Evolutionary conservation across 2,888 invertebrate genomes (phyloP).

Genomic region (Conomelus anceps): DNA sequence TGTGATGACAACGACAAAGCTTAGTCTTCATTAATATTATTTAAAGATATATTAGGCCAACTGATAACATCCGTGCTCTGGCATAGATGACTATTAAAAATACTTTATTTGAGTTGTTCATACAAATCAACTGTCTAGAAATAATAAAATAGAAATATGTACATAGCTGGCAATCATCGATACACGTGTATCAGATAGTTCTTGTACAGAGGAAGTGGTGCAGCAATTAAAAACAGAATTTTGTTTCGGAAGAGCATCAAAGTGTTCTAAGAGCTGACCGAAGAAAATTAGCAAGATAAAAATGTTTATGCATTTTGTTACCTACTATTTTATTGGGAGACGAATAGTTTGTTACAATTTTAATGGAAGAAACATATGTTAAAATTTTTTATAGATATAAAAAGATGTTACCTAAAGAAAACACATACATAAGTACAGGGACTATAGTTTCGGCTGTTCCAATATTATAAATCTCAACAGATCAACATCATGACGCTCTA

Average conservation of each 20-base stretch:
- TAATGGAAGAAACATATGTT: no score
- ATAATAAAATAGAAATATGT: background rate
- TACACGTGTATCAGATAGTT: background rate
- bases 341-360: no score
- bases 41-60: background rate
- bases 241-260: background rate
- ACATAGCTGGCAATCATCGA: background rate
- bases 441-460: no score
- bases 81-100: background rate
- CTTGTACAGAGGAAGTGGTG: background rate
- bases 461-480: no score
- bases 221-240: background rate
- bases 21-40: background rate
- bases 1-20: background rate
- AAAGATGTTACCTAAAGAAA: no score
- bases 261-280: background rate
- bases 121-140: background rate
- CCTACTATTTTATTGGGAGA: no score
- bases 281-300: no score
- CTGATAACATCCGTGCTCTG: background rate
- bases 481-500: no score
- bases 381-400: no score
- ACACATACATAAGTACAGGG: no score
- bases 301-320: no score
- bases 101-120: background rate